Percentiles rank a stretch among this genome's conserved stretches.
These are phyloP conservation scores for Hyposoter dolosus DNA, from an alignment of 2,888 invertebrate genomes.

Conservation along the genomic window DNA sequence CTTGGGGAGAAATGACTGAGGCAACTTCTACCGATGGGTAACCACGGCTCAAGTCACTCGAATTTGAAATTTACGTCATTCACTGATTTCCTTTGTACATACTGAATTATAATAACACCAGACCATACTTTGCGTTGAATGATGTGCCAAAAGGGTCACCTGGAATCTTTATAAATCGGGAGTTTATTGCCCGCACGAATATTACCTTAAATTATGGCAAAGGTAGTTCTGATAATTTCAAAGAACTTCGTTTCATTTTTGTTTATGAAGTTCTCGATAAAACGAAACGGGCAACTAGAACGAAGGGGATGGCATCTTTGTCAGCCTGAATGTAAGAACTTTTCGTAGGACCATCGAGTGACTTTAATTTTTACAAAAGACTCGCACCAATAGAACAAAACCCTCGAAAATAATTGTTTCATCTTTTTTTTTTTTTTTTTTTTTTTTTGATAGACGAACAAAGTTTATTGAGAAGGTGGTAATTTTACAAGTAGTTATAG, in stretches of 20 bases:
- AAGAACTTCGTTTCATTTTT: not conserved
- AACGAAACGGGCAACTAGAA: not conserved
- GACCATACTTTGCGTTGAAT: not conserved
- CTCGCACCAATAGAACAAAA: not conserved
- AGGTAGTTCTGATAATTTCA: not conserved
- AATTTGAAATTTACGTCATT: not conserved
- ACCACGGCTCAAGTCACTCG: not conserved
- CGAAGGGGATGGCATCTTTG: not conserved
- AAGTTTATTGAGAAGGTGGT: not conserved
- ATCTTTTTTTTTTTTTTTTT: not conserved
- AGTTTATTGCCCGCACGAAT: not conserved
- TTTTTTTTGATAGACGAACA: not conserved
- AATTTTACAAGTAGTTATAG: not conserved
- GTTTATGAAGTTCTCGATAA: not conserved
- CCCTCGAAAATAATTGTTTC: not conserved
- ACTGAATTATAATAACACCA: not conserved
- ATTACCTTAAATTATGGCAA: not conserved
- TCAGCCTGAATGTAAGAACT: not conserved
- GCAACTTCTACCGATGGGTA: not conserved
- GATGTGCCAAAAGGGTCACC: not conserved
- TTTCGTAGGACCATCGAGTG: not conserved
- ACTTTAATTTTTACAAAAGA: not conserved
- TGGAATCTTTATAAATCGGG: not conserved
- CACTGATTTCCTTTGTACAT: not conserved
- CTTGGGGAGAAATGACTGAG: conserved; percentile 4